Base-by-base conservation (phyloP, 2,888 invertebrate genomes). In the Tricholauxania praeusta region DNA sequence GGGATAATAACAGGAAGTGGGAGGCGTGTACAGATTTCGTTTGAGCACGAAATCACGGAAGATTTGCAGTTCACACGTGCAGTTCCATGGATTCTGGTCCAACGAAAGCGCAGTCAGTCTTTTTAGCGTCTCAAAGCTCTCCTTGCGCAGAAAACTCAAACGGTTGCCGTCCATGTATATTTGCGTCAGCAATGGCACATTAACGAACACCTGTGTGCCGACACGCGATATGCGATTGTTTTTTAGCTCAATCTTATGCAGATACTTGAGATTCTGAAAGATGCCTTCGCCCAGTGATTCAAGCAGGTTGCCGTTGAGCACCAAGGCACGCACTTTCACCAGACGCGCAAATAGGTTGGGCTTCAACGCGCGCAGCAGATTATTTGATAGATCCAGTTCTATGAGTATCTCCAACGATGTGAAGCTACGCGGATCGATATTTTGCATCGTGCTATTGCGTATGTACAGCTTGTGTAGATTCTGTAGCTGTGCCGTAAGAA, bases 71-170 rank as follows among this genome's bases (percentile, higher is more conserved):
- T 92, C 91, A 81, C 96, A 97, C 82, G 96, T 94, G 84, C 96
- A 97, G 74, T 92, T 90, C 96, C 96, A 96, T 0, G 94, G 94
- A 86, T 96, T 96, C 76, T 92, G 91, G 77, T 92, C 91, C 0
- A 96, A 89, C 74, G 92, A 93, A 63, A 96, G 88, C 80, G 93
- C 93, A 17, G 91, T 91, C 63, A 96, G 87, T 72, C 91, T 91
- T 8, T 89, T 89, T 67, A 96, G 86, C 51, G 90, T 89, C 73
- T 90, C 89, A 76, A 94, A 90, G 15, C 92, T 90, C 74, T 92
- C 91, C 51, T 91, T 89, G 79, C 90, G 90, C 66, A 96, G 86
- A 75, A 90, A 89, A 77, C 91, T 92, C 69, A 96, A 88, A 80
- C 91, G 91, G 86, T 97, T 97, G 55, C 92, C 91, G 78, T 92